These are phyloP conservation scores for Columbina picui DNA, from an alignment of 2,113 vertebrate genomes.

Conservation along the genomic window DNA sequence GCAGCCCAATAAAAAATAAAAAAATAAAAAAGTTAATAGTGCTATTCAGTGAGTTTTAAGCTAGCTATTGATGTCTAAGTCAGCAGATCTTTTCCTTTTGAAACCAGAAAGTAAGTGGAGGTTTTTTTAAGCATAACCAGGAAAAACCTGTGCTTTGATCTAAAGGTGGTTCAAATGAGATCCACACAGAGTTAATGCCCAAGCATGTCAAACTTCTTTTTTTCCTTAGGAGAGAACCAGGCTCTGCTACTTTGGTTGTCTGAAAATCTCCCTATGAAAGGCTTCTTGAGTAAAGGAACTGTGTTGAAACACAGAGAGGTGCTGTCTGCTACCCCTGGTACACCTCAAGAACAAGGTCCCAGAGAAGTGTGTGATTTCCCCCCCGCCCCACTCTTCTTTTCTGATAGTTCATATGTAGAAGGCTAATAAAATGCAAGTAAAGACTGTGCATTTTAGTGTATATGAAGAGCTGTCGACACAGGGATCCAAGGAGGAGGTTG, in stretches of 20 bases:
- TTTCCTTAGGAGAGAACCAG: conserved; percentile 27
- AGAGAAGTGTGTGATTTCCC: no score
- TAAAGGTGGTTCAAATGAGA: conserved; percentile 76
- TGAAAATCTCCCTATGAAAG: conserved; percentile 25
- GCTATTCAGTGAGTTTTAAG: conserved; percentile 74
- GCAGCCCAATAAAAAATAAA: conserved; percentile 61
- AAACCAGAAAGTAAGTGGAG: conserved; percentile 67
- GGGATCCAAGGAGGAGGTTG: background rate
- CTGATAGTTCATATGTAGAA: background rate
- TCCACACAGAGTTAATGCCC: conserved; percentile 62
- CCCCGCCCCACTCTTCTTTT: no score
- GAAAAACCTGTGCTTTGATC: conserved; percentile 78
- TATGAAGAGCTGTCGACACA: background rate
- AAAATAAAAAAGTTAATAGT: conserved; percentile 74
- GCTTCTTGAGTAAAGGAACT: background rate
- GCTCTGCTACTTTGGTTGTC: conserved; percentile 32
- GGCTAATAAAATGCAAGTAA: background rate
- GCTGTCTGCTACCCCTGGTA: background rate
- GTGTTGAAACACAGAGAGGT: background rate
- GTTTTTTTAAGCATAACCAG: conserved; percentile 67
- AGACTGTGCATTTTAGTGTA: background rate
- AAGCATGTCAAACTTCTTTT: conserved; percentile 57
- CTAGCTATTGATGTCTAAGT: conserved; percentile 77
- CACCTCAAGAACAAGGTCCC: background rate
- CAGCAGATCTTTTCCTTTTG: conserved; percentile 79